A percentile compares a stretch with the other conserved stretches of the same genome.
Evolutionary conservation across 2,888 invertebrate species (phyloP).

Genomic region (Oscheius onirici): DNA sequence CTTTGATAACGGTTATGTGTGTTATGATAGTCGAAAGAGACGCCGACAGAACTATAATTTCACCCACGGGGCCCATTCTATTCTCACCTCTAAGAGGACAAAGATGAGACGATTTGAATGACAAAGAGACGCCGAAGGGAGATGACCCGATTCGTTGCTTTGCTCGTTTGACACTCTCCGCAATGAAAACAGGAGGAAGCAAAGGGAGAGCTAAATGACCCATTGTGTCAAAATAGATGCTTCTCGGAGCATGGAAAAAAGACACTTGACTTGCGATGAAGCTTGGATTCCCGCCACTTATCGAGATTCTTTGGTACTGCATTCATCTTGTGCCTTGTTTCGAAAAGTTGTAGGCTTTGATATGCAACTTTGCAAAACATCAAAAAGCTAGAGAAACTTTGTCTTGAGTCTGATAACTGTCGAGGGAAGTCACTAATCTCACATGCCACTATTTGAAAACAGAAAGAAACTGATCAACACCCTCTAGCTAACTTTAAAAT

Average conservation of each 20-base stretch:
- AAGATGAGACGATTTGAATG: slow-evolving; percentile 3
- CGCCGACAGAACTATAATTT: background rate
- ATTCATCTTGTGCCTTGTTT: no score
- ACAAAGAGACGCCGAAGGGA: slow-evolving; percentile 9
- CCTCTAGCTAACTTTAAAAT: no score
- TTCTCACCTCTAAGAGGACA: slow-evolving; percentile 14
- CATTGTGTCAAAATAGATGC: background rate
- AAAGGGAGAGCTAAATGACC: no score
- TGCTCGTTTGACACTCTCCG: background rate
- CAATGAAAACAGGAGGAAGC: background rate
- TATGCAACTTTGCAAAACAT: background rate
- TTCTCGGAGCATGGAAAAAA: background rate
- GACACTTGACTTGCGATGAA: no score
- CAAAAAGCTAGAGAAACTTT: background rate
- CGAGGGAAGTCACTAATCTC: no score
- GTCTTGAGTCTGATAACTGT: background rate
- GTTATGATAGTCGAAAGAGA: slow-evolving; percentile 28
- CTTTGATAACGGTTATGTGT: slow-evolving; percentile 30
- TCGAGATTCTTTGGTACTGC: no score
- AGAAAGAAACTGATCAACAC: no score
- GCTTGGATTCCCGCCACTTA: no score
- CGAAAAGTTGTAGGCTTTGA: background rate
- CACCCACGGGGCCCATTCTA: background rate
- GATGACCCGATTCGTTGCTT: background rate
- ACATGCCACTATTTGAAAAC: no score